phyloP scores from a whole-genome alignment of 2,113 vertebrate genomes.

The Pipa parva region DNA sequence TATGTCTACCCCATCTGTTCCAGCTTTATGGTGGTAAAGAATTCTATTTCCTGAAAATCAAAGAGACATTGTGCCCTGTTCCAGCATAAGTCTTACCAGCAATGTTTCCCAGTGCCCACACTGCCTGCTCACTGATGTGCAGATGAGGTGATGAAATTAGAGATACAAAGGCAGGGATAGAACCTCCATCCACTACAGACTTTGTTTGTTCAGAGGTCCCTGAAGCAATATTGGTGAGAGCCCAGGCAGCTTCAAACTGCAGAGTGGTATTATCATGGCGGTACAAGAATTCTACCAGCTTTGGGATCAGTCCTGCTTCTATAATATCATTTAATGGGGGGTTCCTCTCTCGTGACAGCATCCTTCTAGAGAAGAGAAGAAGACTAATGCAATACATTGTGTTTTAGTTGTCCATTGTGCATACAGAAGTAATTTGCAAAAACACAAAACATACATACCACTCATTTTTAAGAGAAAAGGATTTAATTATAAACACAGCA shows the following conservation, averaged over 20 bases:
- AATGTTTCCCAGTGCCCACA: conserved; percentile 91
- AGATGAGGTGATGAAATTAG: conserved; percentile 74
- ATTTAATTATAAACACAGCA: no score
- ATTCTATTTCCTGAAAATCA: no score
- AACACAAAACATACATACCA: no score
- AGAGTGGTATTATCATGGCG: conserved; percentile 57
- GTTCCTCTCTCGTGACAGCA: conserved; percentile 75
- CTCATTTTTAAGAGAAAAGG: no score
- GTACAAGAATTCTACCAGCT: conserved; percentile 75
- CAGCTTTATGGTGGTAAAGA: no score
- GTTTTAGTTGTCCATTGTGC: no score
- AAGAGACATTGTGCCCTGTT: no score
- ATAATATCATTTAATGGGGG: conserved; percentile 74
- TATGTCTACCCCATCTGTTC: no score
- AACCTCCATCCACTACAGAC: conserved; percentile 78
- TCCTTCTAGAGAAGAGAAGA: conserved; percentile 61
- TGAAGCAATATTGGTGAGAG: conserved; percentile 85
- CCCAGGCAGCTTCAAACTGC: conserved; percentile 92
- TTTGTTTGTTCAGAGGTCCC: conserved; percentile 80
- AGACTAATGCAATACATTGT: no score
- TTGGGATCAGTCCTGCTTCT: conserved; percentile 70
- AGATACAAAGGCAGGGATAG: conserved; percentile 70
- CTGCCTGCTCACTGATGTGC: conserved; percentile 83
- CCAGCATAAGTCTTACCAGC: conserved; percentile 69
- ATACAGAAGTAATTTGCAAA: no score